Percentiles rank a stretch among this genome's conserved stretches.
phyloP scores from a whole-genome alignment of 2,888 invertebrate species.

The Amphipyra tragopoginis region DNA sequence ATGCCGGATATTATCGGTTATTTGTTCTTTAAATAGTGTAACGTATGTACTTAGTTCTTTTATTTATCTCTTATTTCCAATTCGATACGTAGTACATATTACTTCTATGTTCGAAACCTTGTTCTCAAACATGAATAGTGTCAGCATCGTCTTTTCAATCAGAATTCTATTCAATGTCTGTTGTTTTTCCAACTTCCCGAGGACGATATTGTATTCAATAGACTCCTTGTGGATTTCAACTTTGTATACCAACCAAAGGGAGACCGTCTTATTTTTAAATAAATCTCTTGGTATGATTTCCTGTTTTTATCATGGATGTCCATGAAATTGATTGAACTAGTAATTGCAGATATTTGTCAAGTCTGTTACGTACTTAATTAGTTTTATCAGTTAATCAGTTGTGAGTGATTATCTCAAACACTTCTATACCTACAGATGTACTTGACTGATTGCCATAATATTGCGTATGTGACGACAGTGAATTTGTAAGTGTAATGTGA shows the following conservation, averaged over 20 bases:
- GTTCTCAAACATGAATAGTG: too few species aligned
- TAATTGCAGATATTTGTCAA: conserved; percentile 4
- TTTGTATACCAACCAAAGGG: neutral
- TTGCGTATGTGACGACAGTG: neutral
- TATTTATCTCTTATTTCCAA: neutral
- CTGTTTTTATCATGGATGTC: neutral
- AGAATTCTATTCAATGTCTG: too few species aligned
- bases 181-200: too few species aligned
- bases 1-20: too few species aligned
- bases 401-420: neutral
- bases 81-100: too few species aligned
- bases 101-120: too few species aligned
- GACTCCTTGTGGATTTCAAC: neutral
- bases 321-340: neutral
- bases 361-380: conserved; percentile 8
- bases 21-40: too few species aligned
- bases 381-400: conserved; percentile 22
- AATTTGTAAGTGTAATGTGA: neutral
- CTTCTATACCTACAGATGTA: neutral
- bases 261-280: neutral
- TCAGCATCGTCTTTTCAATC: too few species aligned
- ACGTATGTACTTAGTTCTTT: too few species aligned
- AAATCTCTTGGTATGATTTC: neutral
- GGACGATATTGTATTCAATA: too few species aligned
- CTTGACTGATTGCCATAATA: conserved; percentile 11